Evolutionary conservation across 2,797 vertebrate genomes (phyloP).

Genomic region (Leuciscus waleckii): DNA sequence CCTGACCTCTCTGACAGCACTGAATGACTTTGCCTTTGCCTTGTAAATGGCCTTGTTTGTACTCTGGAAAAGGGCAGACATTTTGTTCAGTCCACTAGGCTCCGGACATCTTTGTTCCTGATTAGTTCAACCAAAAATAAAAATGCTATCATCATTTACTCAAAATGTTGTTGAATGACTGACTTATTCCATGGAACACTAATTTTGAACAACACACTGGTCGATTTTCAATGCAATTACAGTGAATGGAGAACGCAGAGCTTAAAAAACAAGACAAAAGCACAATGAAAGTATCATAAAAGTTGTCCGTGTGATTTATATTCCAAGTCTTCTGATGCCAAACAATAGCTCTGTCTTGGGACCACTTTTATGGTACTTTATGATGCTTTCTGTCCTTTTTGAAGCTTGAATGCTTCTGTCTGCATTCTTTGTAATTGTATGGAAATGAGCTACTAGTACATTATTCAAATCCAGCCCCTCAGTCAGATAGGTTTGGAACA

Average conservation of each 20-base stretch:
- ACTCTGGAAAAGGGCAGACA: conserved; percentile 45
- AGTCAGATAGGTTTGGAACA: neutral
- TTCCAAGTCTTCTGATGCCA: neutral
- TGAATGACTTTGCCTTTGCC: conserved; percentile 49
- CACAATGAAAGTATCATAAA: neutral
- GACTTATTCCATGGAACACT: neutral
- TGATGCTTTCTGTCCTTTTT: neutral
- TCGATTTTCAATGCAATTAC: neutral
- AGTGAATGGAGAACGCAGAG: neutral
- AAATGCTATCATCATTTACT: neutral
- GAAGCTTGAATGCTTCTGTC: neutral
- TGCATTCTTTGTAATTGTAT: neutral
- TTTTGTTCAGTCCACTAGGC: conserved; percentile 40
- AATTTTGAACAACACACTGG: neutral
- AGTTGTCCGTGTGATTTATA: neutral
- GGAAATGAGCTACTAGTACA: neutral
- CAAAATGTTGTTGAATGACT: neutral
- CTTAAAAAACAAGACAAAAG: neutral
- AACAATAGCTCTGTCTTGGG: neutral
- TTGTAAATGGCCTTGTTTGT: conserved; percentile 55
- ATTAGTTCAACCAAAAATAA: neutral
- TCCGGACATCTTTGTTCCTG: conserved; percentile 14
- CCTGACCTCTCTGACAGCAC: conserved; percentile 46
- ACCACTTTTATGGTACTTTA: neutral
- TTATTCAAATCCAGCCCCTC: neutral